These are phyloP conservation scores for Mormyrus lacerda DNA, from an alignment of 2,113 vertebrate species.

Conservation along the genomic window DNA sequence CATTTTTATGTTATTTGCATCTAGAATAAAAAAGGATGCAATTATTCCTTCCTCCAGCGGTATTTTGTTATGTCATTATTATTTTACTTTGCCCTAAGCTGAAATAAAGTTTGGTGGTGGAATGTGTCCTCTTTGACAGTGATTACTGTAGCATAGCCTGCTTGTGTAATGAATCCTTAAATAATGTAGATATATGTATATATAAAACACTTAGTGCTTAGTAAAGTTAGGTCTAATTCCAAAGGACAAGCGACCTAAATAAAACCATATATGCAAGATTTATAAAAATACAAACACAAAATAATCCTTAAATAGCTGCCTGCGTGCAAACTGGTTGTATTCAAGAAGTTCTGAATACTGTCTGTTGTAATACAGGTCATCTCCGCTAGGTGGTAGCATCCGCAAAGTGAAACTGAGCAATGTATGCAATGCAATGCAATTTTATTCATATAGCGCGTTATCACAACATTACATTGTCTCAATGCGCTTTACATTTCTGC, in stretches of 20 bases:
- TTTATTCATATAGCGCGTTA: too few species aligned
- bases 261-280: background rate
- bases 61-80: background rate
- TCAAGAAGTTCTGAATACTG: background rate
- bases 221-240: background rate
- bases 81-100: slow-evolving; percentile 9
- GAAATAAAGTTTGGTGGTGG: background rate
- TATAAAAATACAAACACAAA: background rate
- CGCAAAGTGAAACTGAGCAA: background rate
- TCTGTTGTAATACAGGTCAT: background rate
- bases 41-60: slow-evolving; percentile 17
- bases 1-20: slow-evolving; percentile 47
- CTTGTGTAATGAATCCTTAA: background rate
- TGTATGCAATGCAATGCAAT: too few species aligned
- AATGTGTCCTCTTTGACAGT: background rate
- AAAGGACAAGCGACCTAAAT: background rate
- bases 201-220: background rate
- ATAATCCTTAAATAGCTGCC: background rate
- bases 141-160: slow-evolving; percentile 1
- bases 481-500: too few species aligned
- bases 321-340: background rate
- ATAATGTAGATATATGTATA: slow-evolving; percentile 3
- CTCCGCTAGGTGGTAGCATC: slow-evolving; percentile 4
- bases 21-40: slow-evolving; percentile 24
- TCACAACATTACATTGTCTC: too few species aligned